phyloP scores from a whole-genome alignment of 2,888 invertebrate genomes.

The Sturmia bella region DNA sequence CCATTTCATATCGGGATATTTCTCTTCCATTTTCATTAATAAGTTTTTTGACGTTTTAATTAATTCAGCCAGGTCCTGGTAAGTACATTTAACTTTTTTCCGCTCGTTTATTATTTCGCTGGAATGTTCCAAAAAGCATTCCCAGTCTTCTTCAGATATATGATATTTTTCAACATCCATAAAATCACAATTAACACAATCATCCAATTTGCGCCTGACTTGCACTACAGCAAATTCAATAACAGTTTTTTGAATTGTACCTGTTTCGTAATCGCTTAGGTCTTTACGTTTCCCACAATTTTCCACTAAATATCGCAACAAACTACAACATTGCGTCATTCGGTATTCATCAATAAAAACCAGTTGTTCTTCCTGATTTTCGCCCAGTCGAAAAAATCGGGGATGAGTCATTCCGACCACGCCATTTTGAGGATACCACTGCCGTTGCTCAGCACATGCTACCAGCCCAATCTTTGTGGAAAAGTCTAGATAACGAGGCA shows the following conservation, averaged over 20 bases:
- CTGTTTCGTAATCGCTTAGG: slow-evolving; percentile 82
- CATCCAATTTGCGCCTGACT: slow-evolving; percentile 73
- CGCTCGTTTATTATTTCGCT: slow-evolving; percentile 78
- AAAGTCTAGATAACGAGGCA: slow-evolving; percentile 79
- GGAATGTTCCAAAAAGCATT: slow-evolving; percentile 74
- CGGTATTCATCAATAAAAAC: slow-evolving; percentile 85
- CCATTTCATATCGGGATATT: slow-evolving; percentile 85
- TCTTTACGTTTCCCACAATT: slow-evolving; percentile 63
- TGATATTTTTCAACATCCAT: slow-evolving; percentile 48
- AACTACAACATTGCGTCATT: slow-evolving; percentile 89
- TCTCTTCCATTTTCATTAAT: slow-evolving; percentile 84
- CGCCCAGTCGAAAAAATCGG: slow-evolving; percentile 83
- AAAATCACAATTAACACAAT: slow-evolving; percentile 70
- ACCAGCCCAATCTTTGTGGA: slow-evolving; percentile 83
- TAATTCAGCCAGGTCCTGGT: slow-evolving; percentile 72
- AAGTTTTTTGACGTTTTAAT: slow-evolving; percentile 83
- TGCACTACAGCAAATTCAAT: slow-evolving; percentile 74
- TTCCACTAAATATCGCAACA: slow-evolving; percentile 84
- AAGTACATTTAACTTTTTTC: slow-evolving; percentile 74
- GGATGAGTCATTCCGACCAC: slow-evolving; percentile 85
- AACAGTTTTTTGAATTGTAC: slow-evolving; percentile 80
- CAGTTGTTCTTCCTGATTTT: slow-evolving; percentile 76
- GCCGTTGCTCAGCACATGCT: slow-evolving; percentile 78
- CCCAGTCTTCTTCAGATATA: slow-evolving; percentile 59
- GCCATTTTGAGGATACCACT: slow-evolving; percentile 78